These are phyloP conservation scores for Stegastes partitus DNA, from an alignment of 2,113 vertebrate species.

Conservation along the genomic window DNA sequence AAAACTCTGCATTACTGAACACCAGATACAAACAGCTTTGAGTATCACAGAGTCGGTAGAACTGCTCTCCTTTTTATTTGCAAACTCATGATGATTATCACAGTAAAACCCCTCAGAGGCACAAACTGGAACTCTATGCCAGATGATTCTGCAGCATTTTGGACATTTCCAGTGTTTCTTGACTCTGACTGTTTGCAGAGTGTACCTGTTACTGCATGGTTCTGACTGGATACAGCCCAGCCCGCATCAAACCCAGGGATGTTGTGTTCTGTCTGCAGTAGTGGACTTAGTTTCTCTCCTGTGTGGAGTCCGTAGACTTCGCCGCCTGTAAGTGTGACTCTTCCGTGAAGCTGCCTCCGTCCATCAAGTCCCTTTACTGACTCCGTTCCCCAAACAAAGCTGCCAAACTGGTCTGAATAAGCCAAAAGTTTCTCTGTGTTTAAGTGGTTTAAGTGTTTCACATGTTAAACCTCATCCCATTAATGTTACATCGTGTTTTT, in stretches of 20 bases:
- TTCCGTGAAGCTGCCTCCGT: conserved; percentile 60
- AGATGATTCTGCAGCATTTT: conserved; percentile 5
- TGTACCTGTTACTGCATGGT: conserved; percentile 48
- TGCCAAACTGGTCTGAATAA: conserved; percentile 80
- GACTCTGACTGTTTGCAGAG: conserved; percentile 29
- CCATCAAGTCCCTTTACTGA: conserved; percentile 56
- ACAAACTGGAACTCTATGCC: conserved; percentile 34
- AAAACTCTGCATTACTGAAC: too few relatives aligned
- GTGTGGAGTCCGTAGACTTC: conserved; percentile 19
- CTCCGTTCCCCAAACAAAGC: conserved; percentile 66
- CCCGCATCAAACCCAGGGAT: conserved; percentile 25
- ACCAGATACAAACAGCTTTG: too few relatives aligned
- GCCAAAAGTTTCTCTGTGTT: conserved; percentile 77
- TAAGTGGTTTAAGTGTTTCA: conserved; percentile 79
- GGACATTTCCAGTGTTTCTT: background rate
- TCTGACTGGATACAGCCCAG: conserved; percentile 30
- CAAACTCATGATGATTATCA: too few relatives aligned
- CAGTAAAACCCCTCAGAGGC: conserved; percentile 5
- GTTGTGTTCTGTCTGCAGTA: conserved; percentile 50
- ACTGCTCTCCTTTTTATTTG: too few relatives aligned
- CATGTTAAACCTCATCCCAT: conserved; percentile 77
- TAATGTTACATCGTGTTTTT: conserved; percentile 81
- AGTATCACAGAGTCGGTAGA: too few relatives aligned
- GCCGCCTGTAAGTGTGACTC: too few relatives aligned
- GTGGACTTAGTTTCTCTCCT: conserved; percentile 35